These are phyloP conservation scores for Scaptodrosophila lebanonensis DNA, from an alignment of 1,140 invertebrate genomes.

Conservation along the genomic window DNA sequence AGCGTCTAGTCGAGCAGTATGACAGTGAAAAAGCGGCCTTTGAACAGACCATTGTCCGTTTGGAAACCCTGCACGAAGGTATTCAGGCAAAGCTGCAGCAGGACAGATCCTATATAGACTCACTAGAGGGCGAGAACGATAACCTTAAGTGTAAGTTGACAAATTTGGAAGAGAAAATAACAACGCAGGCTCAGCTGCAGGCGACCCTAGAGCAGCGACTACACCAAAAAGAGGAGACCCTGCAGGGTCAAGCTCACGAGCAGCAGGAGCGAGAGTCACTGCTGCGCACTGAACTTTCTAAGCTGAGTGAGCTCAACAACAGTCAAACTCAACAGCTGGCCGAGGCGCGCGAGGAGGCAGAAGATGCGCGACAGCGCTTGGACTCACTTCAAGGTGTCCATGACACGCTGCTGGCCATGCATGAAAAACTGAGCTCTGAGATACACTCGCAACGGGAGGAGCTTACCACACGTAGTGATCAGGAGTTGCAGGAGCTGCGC, in stretches of 20 bases:
- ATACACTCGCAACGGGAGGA: constrained; percentile 29
- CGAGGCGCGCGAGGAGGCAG: constrained; percentile 79
- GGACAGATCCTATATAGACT: constrained; percentile 84
- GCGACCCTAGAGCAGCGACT: constrained; percentile 79
- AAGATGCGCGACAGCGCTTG: constrained; percentile 79
- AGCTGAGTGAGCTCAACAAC: constrained; percentile 80
- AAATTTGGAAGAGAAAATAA: constrained; percentile 81
- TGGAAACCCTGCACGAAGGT: constrained; percentile 68
- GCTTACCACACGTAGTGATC: constrained; percentile 35
- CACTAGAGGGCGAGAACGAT: constrained; percentile 82
- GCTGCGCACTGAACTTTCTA: constrained; percentile 78
- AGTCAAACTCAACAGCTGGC: constrained; percentile 78
- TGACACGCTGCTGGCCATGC: constrained; percentile 9
- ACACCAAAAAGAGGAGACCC: constrained; percentile 79
- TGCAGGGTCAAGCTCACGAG: constrained; percentile 80
- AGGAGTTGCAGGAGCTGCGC: constrained; percentile 74
- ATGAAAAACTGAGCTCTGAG: constrained; percentile 2
- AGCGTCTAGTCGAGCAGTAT: constrained; percentile 76
- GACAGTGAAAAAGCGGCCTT: constrained; percentile 53
- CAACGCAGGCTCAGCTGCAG: constrained; percentile 79
- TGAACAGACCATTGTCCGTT: constrained; percentile 40
- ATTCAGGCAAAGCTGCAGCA: constrained; percentile 84
- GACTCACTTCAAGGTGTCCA: constrained; percentile 51
- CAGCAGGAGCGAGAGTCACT: constrained; percentile 79
- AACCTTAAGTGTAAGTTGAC: constrained; percentile 81